These are phyloP conservation scores for Nothocercus nigrocapillus DNA, from an alignment of 2,113 vertebrate species.

Conservation along the genomic window DNA sequence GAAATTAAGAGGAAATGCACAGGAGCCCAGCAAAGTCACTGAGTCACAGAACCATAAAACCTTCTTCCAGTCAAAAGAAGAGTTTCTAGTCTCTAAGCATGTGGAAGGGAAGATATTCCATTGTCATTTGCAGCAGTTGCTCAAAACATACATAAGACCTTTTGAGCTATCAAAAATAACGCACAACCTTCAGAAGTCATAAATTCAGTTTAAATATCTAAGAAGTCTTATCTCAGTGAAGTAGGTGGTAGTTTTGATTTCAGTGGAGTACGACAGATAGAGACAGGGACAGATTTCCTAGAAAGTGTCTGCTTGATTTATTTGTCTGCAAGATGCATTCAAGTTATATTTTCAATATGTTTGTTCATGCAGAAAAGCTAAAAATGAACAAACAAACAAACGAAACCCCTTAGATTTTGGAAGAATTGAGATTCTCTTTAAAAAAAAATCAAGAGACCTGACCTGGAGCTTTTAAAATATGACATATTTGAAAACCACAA, in stretches of 20 bases:
- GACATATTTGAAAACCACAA: background rate
- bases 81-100: background rate
- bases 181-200: background rate
- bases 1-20: background rate
- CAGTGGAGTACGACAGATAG: background rate
- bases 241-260: slow-evolving; percentile 42
- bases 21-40: background rate
- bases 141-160: background rate
- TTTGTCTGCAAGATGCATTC: slow-evolving; percentile 12
- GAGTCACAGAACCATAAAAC: background rate
- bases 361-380: background rate
- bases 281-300: background rate
- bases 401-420: background rate
- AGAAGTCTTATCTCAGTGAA: slow-evolving; percentile 29
- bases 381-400: background rate
- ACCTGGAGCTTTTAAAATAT: background rate
- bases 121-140: background rate
- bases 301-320: slow-evolving; percentile 19
- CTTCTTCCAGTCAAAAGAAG: background rate
- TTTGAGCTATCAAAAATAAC: background rate
- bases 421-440: background rate
- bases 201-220: slow-evolving; percentile 6
- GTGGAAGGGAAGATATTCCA: background rate
- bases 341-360: background rate
- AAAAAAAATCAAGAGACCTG: background rate